Evolutionary conservation across 2,888 invertebrate species (phyloP).

Genomic region (Agrilus mali): DNA sequence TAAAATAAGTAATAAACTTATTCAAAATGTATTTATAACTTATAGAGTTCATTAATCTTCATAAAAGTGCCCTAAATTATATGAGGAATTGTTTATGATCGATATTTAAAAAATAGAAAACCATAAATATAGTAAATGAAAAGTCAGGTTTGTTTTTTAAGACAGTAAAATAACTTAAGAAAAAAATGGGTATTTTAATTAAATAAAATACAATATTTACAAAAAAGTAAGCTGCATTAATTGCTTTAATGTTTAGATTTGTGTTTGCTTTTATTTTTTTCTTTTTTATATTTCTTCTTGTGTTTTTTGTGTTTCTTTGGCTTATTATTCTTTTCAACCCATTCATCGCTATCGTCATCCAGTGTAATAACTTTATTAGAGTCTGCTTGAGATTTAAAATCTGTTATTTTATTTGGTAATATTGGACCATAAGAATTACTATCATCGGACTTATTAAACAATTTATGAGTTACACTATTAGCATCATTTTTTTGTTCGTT

Average conservation of each 20-base stretch:
- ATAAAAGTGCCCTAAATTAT: no score
- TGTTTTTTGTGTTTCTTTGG: constrained; percentile 30
- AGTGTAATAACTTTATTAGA: constrained; percentile 3
- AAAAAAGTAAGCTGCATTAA: no score
- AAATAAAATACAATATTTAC: no score
- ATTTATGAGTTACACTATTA: background rate
- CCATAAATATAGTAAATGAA: no score
- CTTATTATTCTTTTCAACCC: constrained; percentile 34
- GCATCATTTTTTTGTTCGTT: constrained; percentile 3
- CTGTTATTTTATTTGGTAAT: constrained; percentile 36
- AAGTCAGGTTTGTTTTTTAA: no score
- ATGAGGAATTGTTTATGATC: no score
- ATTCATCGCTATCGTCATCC: constrained; percentile 32
- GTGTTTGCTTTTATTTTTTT: constrained; percentile 17
- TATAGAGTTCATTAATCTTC: no score
- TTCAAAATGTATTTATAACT: no score
- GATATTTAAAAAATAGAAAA: no score
- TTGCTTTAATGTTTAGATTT: constrained; percentile 8
- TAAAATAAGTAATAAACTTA: no score
- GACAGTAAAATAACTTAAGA: no score
- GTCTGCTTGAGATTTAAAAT: constrained; percentile 1
- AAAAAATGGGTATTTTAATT: no score
- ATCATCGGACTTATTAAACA: constrained; percentile 6
- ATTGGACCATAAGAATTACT: constrained; percentile 43
- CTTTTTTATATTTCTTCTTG: constrained; percentile 34